Evolutionary conservation across 2,888 invertebrate species (phyloP), one percentile per base, ranked within the genome.

Genomic region (Drosophila borealis): DNA sequence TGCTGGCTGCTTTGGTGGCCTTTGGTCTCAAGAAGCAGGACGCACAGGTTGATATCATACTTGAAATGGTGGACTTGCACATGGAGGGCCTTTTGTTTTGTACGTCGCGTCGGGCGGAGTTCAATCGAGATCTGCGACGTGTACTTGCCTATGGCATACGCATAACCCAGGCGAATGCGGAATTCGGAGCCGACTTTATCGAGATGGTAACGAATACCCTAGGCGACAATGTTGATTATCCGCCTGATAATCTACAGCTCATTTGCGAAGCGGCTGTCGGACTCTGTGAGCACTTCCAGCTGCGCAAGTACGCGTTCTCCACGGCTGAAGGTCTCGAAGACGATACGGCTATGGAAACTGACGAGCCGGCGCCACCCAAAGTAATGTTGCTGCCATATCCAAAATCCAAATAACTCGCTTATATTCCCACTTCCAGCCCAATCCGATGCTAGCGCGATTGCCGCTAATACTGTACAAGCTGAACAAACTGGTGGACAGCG

Each of bases 231-330:
- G 86, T 91, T 11, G 84, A 80, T 10, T 92, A 91, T 80, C 90
- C 92, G 0, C 75, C 87, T 0, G 83, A 85, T 6, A 91, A 92
- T 64, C 88, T 91, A 0, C 89, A 94, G 21, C 92, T 94, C 9
- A 92, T 96, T 39, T 96, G 96, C 88, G 96, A 96, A 92, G 95
- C 96, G 0, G 91, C 97, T 14, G 96, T 96, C 3, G 96, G 96
- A 0, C 94, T 97, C 51, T 96, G 96, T 14, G 95, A 95, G 70
- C 93, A 92, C 65, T 92, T 92, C 55, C 92, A 92, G 71, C 57
- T 92, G 34, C 83, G 88, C 5, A 91, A 92, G 44, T 92, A 90
- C 62, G 81, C 88, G 0, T 71, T 78, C 41, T 68, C 79, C 25
- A 76, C 80, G 2, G n/a, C 44, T 1, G 74, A 73, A 13, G 72